Evolutionary conservation across 2,888 invertebrate genomes (phyloP).

Genomic region (Acanthoscelides obtectus): DNA sequence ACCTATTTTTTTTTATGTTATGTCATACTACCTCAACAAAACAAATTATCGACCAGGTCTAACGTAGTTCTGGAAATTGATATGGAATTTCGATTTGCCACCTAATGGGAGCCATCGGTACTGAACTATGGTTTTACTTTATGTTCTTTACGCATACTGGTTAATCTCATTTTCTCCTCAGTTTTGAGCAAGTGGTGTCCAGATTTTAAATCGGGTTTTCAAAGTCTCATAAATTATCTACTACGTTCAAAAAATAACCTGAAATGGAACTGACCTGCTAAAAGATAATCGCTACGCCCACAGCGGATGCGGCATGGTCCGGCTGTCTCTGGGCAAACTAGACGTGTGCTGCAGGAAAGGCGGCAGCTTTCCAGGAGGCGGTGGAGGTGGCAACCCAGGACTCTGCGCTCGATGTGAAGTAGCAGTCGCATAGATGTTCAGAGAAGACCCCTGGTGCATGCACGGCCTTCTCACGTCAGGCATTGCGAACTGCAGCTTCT

Average conservation of each 20-base stretch:
- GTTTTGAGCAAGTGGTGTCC: too few species aligned
- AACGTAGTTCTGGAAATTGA: too few species aligned
- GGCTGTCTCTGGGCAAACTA: constrained; percentile 47
- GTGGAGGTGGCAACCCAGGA: constrained; percentile 58
- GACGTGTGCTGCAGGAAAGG: constrained; percentile 53
- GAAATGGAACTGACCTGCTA: constrained; percentile 36
- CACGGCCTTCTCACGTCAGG: constrained; percentile 68
- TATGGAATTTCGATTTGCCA: too few species aligned
- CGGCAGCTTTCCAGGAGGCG: constrained; percentile 57
- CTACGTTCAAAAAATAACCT: not conserved
- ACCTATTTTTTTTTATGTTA: too few species aligned
- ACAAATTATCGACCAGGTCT: too few species aligned
- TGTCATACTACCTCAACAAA: too few species aligned
- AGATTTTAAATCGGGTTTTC: too few species aligned
- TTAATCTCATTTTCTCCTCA: too few species aligned
- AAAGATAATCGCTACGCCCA: constrained; percentile 76
- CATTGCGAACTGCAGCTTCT: constrained; percentile 87
- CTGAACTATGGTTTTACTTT: too few species aligned
- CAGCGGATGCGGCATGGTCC: constrained; percentile 65
- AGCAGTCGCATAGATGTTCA: constrained; percentile 68
- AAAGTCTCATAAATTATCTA: too few species aligned
- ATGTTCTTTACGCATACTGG: too few species aligned
- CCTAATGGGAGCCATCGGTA: too few species aligned
- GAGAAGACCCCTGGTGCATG: constrained; percentile 62
- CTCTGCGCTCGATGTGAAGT: constrained; percentile 53